These are phyloP conservation scores for Parasteatoda lunata DNA, from an alignment of 2,888 invertebrate species.

Conservation along the genomic window DNA sequence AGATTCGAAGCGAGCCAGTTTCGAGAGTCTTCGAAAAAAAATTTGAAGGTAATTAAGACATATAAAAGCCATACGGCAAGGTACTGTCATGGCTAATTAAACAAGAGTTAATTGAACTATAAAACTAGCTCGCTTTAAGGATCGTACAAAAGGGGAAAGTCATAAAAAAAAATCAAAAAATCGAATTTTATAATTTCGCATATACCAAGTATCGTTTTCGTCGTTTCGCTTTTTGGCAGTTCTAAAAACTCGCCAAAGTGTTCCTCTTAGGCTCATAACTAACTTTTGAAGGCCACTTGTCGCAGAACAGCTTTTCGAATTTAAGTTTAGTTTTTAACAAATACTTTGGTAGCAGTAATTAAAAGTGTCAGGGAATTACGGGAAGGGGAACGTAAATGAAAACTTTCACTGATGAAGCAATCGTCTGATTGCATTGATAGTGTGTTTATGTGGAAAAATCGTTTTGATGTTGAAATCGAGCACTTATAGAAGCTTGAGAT, in stretches of 20 bases:
- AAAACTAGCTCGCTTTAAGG: conserved; percentile 8
- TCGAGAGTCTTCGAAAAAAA: background rate
- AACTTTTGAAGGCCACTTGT: background rate
- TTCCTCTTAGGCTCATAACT: background rate
- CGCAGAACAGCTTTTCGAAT: background rate
- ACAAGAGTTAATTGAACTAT: conserved; percentile 23
- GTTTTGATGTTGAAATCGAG: no score
- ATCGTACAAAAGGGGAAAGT: background rate
- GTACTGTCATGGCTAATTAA: conserved; percentile 27
- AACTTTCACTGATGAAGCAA: no score
- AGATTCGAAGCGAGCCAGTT: background rate
- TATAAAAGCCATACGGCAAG: background rate
- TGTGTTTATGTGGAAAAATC: no score
- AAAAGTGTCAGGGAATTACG: background rate
- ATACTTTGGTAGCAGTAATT: conserved; percentile 2
- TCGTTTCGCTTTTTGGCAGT: background rate
- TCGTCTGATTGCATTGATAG: no score
- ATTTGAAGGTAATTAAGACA: background rate
- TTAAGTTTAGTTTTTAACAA: background rate
- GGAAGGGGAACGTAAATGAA: no score
- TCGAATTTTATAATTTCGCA: background rate
- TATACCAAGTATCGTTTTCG: background rate
- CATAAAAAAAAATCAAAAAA: background rate
- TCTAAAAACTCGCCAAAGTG: background rate
- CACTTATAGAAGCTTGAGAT: no score